phyloP scores from a whole-genome alignment of 1,140 invertebrate genomes.

The Artemia franciscana region DNA sequence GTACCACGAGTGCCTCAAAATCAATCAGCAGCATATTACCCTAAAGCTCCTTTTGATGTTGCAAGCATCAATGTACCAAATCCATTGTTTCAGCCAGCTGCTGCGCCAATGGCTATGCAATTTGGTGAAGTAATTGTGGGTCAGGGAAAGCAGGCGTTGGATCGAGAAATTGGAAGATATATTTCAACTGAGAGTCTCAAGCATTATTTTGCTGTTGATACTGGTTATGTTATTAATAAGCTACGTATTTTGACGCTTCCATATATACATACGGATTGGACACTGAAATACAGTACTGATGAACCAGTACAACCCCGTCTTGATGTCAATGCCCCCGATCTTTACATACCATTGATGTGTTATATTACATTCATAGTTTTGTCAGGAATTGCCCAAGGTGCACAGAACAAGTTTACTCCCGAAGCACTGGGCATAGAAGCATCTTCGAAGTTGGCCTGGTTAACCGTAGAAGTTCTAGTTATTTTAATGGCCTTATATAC shows the following conservation, averaged over 20 bases:
- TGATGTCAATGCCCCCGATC: slow-evolving; percentile 93
- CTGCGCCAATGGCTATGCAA: slow-evolving; percentile 74
- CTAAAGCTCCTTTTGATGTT: background rate
- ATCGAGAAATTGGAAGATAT: slow-evolving; percentile 71
- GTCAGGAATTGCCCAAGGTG: slow-evolving; percentile 66
- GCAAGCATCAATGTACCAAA: slow-evolving; percentile 9
- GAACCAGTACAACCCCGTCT: slow-evolving; percentile 74
- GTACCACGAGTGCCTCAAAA: no score
- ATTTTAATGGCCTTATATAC: slow-evolving; percentile 69
- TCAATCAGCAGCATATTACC: no score
- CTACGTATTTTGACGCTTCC: slow-evolving; percentile 76
- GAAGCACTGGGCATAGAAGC: slow-evolving; percentile 84
- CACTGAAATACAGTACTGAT: slow-evolving; percentile 73
- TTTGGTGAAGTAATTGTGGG: slow-evolving; percentile 65
- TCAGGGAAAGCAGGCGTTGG: slow-evolving; percentile 37
- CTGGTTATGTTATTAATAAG: slow-evolving; percentile 79
- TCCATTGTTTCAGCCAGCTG: slow-evolving; percentile 38
- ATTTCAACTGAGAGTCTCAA: slow-evolving; percentile 68
- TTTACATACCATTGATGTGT: slow-evolving; percentile 94
- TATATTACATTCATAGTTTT: slow-evolving; percentile 88
- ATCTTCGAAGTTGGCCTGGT: slow-evolving; percentile 77
- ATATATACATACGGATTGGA: slow-evolving; percentile 90
- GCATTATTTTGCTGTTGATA: slow-evolving; percentile 98
- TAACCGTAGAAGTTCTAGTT: slow-evolving; percentile 66
- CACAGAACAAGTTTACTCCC: slow-evolving; percentile 57